Conservation (phyloP, 2,888 invertebrate species). For the Sabellastarte sp. region DNA sequence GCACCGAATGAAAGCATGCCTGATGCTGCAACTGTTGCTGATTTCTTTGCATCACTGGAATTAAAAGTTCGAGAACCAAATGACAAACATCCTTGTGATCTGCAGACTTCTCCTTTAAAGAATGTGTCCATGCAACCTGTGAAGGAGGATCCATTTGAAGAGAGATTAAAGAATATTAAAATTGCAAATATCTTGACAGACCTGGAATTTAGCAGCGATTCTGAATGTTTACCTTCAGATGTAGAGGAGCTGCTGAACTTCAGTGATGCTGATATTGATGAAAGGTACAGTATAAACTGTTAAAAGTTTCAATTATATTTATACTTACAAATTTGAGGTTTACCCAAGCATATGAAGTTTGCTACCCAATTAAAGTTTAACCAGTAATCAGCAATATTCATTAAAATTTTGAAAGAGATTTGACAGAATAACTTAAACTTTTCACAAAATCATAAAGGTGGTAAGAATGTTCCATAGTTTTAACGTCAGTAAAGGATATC, state of each 20-base stretch:
- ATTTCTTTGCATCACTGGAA: not conserved
- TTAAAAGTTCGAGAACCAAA: not conserved
- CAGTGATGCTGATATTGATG: not conserved
- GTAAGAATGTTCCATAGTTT: no score
- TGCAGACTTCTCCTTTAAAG: not conserved
- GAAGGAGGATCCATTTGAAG: not conserved
- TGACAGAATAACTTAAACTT: no score
- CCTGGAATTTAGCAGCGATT: conserved; percentile 1
- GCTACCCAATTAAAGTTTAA: no score
- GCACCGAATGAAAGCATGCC: not conserved
- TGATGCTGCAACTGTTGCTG: not conserved
- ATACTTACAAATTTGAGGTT: no score
- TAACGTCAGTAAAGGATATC: no score
- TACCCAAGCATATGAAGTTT: no score
- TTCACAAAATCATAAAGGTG: no score
- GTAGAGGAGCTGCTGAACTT: not conserved
- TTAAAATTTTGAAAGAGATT: no score
- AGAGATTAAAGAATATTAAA: not conserved
- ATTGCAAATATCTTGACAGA: not conserved
- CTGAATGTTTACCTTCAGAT: conserved; percentile 1
- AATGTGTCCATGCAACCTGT: not conserved
- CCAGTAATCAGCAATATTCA: no score
- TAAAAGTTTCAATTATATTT: no score
- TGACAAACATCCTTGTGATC: not conserved
- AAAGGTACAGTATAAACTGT: no score